These are phyloP conservation scores for Malthinus flaveolus DNA, from an alignment of 2,888 invertebrate genomes.

Conservation along the genomic window DNA sequence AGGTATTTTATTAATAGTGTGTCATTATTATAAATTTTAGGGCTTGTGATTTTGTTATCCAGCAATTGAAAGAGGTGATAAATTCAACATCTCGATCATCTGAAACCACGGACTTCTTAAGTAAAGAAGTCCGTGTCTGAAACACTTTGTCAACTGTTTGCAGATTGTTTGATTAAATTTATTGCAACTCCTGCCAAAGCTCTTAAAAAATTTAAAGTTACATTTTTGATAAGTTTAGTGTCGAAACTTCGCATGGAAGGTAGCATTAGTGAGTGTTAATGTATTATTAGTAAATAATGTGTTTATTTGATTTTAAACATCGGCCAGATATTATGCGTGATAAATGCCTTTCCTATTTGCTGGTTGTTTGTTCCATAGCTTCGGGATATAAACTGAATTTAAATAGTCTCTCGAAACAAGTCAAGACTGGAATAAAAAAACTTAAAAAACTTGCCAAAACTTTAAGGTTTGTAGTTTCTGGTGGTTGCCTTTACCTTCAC, in stretches of 20 bases:
- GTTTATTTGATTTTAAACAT: conserved; percentile 37
- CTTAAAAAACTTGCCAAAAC: conserved; percentile 45
- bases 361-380: conserved; percentile 47
- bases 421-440: conserved; percentile 47
- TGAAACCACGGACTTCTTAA: no score
- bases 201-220: conserved; percentile 42
- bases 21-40: conserved; percentile 32
- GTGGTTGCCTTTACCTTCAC: conserved; percentile 45
- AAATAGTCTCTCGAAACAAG: conserved; percentile 41
- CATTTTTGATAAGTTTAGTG: conserved; percentile 45
- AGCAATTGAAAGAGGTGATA: conserved; percentile 35
- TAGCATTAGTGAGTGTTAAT: conserved; percentile 22
- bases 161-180: conserved; percentile 46
- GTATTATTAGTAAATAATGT: conserved; percentile 1
- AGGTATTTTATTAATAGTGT: background rate
- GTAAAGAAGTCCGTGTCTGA: no score
- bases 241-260: conserved; percentile 35
- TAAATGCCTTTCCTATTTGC: conserved; percentile 47
- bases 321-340: conserved; percentile 50
- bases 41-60: conserved; percentile 34
- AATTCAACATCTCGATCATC: conserved; percentile 12
- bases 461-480: conserved; percentile 43
- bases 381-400: conserved; percentile 45
- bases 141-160: conserved; percentile 42
- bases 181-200: conserved; percentile 38